Conservation (phyloP, 2,888 invertebrate species). For the Scrobipalpa atriplicella region DNA sequence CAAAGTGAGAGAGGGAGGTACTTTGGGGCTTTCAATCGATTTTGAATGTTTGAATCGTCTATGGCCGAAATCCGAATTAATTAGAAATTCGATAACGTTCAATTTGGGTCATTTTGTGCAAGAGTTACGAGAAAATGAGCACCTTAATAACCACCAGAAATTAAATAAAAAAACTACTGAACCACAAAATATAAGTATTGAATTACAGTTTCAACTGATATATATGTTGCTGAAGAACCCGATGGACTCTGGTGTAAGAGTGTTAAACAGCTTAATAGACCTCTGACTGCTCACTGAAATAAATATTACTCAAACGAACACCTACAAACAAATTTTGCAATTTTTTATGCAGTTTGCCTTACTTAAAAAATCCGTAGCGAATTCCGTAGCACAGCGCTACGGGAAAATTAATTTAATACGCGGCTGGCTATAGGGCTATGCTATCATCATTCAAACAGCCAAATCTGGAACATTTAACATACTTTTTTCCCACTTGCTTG, state of each 20-base stretch:
- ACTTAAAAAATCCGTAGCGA: background rate
- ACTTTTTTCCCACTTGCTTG: too few species aligned
- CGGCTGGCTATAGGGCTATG: background rate
- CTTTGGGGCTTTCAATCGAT: background rate
- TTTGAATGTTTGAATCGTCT: background rate
- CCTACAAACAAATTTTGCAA: background rate
- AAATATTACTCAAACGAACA: background rate
- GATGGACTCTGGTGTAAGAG: too few species aligned
- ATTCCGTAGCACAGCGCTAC: slow-evolving; percentile 20
- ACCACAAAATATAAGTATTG: too few species aligned
- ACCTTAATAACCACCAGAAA: background rate
- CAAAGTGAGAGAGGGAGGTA: background rate
- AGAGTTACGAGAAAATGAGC: too few species aligned
- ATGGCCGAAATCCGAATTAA: background rate
- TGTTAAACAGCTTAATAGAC: too few species aligned
- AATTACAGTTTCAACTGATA: too few species aligned
- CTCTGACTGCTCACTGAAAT: too few species aligned
- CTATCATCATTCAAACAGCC: too few species aligned
- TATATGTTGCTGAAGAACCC: too few species aligned
- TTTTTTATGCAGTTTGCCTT: background rate
- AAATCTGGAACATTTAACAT: too few species aligned
- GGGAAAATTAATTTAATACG: slow-evolving; percentile 9
- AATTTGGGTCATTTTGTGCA: background rate
- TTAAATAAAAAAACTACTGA: too few species aligned
- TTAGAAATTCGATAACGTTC: background rate